Conservation (phyloP, 2,797 vertebrate species). For the Erpetoichthys calabaricus region DNA sequence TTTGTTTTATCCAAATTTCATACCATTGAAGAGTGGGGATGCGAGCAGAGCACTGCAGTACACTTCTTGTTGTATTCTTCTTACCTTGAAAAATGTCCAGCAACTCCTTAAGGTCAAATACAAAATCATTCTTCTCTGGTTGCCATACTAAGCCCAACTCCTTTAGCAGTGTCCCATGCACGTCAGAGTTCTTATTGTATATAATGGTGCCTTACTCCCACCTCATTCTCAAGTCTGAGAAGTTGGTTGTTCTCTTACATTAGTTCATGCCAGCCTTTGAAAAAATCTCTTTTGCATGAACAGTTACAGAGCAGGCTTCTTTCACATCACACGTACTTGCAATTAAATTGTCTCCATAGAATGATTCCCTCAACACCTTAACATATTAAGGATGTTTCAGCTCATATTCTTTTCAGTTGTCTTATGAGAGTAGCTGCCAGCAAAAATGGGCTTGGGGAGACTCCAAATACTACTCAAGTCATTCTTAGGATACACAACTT, state of each 20-base stretch:
- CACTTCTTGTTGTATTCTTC: slow-evolving; percentile 11
- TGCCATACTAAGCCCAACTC: slow-evolving; percentile 11
- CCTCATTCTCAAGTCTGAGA: slow-evolving; percentile 1
- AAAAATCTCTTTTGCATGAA: slow-evolving; percentile 4
- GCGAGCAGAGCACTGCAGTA: slow-evolving; percentile 8
- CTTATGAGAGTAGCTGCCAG: slow-evolving; percentile 8
- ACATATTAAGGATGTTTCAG: background rate
- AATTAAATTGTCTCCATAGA: slow-evolving; percentile 15
- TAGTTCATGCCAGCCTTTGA: slow-evolving; percentile 10
- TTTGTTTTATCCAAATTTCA: slow-evolving; percentile 1
- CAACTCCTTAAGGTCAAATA: slow-evolving; percentile 11
- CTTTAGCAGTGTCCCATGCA: background rate
- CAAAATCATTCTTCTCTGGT: slow-evolving; percentile 5
- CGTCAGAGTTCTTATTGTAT: background rate
- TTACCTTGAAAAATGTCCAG: slow-evolving; percentile 5
- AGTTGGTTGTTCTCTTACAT: slow-evolving; percentile 9
- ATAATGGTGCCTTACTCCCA: slow-evolving; percentile 1
- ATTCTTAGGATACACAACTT: slow-evolving; percentile 6
- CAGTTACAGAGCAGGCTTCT: background rate
- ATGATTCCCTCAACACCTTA: slow-evolving; percentile 1
- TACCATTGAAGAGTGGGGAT: slow-evolving; percentile 14
- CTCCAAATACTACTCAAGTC: slow-evolving; percentile 9
- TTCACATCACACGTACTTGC: slow-evolving; percentile 2
- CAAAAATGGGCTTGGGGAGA: slow-evolving; percentile 4
- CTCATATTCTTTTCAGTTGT: slow-evolving; percentile 4